Evolutionary conservation across 2,113 vertebrate species (phyloP).

Genomic region (Atherinomorus stipes): DNA sequence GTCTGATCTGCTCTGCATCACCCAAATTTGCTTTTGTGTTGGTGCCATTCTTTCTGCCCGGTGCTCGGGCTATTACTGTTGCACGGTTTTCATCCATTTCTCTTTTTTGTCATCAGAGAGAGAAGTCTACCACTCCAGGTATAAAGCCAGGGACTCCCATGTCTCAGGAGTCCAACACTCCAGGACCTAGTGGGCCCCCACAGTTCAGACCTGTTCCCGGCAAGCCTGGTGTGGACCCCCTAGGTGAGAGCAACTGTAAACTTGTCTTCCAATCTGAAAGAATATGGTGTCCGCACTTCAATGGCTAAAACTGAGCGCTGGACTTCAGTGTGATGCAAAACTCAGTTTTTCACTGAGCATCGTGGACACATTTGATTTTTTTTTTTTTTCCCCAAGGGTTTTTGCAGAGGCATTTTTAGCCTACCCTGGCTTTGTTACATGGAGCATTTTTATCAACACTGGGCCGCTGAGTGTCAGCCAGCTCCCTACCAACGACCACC

Average conservation of each 20-base stretch:
- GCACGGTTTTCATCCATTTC: not conserved
- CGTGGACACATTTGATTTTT: too few relatives aligned
- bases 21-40: not conserved
- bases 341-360: too few relatives aligned
- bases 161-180: conserved; percentile 84
- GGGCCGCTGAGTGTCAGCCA: conserved; percentile 54
- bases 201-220: conserved; percentile 84
- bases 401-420: conserved; percentile 28
- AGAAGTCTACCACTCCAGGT: conserved; percentile 91
- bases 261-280: not conserved
- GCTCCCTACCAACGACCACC: conserved; percentile 63
- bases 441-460: conserved; percentile 29
- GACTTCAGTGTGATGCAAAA: too few relatives aligned
- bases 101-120: conserved; percentile 77
- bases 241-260: conserved; percentile 78
- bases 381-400: too few relatives aligned
- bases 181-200: conserved; percentile 84
- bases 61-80: not conserved
- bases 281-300: too few relatives aligned
- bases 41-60: not conserved
- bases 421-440: conserved; percentile 27
- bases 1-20: conserved; percentile 11
- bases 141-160: conserved; percentile 91
- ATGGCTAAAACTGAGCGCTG: too few relatives aligned
- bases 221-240: conserved; percentile 85